Conservation (phyloP, 2,797 vertebrate species). For the Coregonus suidteri region DNA sequence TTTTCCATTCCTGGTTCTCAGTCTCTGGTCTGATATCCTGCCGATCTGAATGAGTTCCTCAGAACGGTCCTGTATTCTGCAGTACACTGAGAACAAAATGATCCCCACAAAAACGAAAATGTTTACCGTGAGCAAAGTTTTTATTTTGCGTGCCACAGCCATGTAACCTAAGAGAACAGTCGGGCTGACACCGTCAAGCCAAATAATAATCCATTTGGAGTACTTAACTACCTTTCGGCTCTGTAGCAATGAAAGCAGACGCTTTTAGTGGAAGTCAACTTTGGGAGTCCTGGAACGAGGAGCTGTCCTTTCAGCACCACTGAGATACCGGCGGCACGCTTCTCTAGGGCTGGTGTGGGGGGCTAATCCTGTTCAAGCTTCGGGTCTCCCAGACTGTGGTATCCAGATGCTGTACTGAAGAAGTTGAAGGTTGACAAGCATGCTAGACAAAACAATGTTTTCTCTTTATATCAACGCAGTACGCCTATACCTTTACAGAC, state of each 20-base stretch:
- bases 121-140: slow-evolving; percentile 99
- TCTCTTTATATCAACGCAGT: slow-evolving; percentile 17
- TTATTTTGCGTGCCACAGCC: slow-evolving; percentile 98
- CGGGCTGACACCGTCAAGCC: slow-evolving; percentile 75
- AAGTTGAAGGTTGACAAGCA: slow-evolving; percentile 44
- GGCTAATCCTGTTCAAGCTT: not conserved
- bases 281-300: slow-evolving; percentile 34
- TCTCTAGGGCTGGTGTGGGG: slow-evolving; percentile 40
- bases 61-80: slow-evolving; percentile 93
- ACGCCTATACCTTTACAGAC: slow-evolving; percentile 8
- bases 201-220: slow-evolving; percentile 64
- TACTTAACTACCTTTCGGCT: slow-evolving; percentile 34
- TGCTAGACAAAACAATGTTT: slow-evolving; percentile 27
- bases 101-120: slow-evolving; percentile 96
- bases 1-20: slow-evolving; percentile 84
- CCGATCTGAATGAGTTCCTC: slow-evolving; percentile 89
- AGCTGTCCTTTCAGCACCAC: slow-evolving; percentile 80
- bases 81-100: slow-evolving; percentile 97
- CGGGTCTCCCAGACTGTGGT: slow-evolving; percentile 22
- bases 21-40: slow-evolving; percentile 84
- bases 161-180: slow-evolving; percentile 74
- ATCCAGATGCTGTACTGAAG: slow-evolving; percentile 17
- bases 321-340: slow-evolving; percentile 50
- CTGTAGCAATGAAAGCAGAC: slow-evolving; percentile 4
- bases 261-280: slow-evolving; percentile 44